Evolutionary conservation across 2,113 vertebrate genomes (phyloP).

Genomic region (Paratilapia polleni): DNA sequence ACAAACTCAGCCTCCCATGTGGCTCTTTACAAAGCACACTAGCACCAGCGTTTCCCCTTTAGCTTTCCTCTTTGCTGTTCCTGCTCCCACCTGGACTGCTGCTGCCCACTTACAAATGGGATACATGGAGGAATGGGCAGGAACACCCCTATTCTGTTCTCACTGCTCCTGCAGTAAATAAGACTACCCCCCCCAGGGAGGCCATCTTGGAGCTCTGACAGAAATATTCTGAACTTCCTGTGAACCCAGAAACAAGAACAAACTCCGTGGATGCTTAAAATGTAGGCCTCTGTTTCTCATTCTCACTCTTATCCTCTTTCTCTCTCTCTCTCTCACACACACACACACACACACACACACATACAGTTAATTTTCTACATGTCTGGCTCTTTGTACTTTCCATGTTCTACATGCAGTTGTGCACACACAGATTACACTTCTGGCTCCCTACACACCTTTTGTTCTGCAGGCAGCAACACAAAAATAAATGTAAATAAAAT

Average conservation of each 20-base stretch:
- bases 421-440: not conserved
- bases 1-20: conserved; percentile 2
- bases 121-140: not conserved
- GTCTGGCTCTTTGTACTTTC: not conserved
- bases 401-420: not conserved
- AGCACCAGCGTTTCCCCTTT: conserved; percentile 36
- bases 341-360: not conserved
- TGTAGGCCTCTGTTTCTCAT: not conserved
- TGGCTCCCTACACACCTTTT: conserved; percentile 13
- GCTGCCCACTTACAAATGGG: not conserved
- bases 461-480: conserved; percentile 1
- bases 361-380: not conserved
- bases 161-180: not conserved
- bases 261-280: not conserved
- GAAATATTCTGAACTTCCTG: conserved; percentile 59
- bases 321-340: not conserved
- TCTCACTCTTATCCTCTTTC: not conserved
- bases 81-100: not conserved
- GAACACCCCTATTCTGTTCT: conserved; percentile 26
- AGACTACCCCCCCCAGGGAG: conserved; percentile 2
- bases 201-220: conserved; percentile 30
- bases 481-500: conserved; percentile 13
- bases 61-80: conserved; percentile 31
- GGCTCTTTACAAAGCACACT: conserved; percentile 8
- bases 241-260: conserved; percentile 49